phyloP scores from a whole-genome alignment of 1,140 invertebrate species.

The Bombus fervidus region DNA sequence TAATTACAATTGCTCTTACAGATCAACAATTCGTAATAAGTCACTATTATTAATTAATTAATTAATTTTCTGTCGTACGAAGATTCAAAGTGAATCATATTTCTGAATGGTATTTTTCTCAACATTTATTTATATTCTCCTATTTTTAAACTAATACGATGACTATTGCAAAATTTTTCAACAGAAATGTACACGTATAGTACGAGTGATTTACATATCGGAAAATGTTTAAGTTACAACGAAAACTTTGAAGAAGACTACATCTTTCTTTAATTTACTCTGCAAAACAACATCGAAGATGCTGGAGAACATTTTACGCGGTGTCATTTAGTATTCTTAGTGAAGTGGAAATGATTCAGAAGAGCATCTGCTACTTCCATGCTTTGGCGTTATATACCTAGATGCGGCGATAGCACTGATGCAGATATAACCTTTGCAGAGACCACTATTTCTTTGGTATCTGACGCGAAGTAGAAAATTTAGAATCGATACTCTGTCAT shows the following conservation, averaged over 20 bases:
- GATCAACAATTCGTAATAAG: background rate
- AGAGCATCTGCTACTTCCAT: background rate
- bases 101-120: too few species aligned
- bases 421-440: background rate
- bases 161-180: background rate
- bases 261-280: background rate
- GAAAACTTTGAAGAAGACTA: background rate
- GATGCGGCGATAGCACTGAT: background rate
- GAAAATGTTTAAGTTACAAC: background rate
- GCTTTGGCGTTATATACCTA: background rate
- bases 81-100: too few species aligned
- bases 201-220: background rate
- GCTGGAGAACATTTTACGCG: background rate
- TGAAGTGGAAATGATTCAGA: background rate
- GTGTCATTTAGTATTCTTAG: background rate
- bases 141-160: background rate
- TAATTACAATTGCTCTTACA: background rate
- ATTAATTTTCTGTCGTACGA: too few species aligned
- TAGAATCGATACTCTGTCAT: conserved; percentile 17
- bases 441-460: conserved; percentile 2
- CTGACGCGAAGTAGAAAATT: conserved; percentile 10
- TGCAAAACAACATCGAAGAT: background rate
- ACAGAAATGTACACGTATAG: too few species aligned
- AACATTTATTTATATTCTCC: background rate
- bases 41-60: too few species aligned